Base-by-base conservation (phyloP, 2,888 invertebrate genomes). In the Erynnis tages region DNA sequence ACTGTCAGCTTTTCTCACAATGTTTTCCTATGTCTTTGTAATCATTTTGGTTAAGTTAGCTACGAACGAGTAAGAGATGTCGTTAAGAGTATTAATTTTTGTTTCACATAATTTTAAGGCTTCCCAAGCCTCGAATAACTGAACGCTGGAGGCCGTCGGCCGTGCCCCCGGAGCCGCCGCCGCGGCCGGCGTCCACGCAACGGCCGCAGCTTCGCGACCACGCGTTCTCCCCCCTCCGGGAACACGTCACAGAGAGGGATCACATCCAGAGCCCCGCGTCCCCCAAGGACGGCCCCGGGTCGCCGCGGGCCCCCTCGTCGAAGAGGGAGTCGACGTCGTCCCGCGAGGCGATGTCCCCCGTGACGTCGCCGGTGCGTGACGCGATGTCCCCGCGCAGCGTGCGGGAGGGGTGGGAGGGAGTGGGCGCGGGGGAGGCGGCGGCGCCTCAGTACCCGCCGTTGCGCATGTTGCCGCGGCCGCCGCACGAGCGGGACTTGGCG, bases 401-500 rank as follows among this genome's bases (percentile, higher is more conserved):
- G n/a, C n/a, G n/a, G n/a, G n/a, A n/a, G n/a, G n/a, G n/a, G n/a
- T n/a, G n/a, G n/a, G 17, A 16, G 35, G 11, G 21, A 37, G 11
- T 19, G 10, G 11, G 5, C 19, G 21, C 11, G 27, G n/a, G n/a
- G 21, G 21, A 21, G 2, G 54, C 44, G 37, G 57, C 53, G 40
- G 62, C 67, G 57, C 72, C 71, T 27, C 65, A 63, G 17, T 8
- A 14, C 30, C 49, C 53, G n/a, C 13, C 38, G 37, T 38, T 47
- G 44, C 50, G 45, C 7, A 14, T 54, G 13, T 63, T 72, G 55
- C 67, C 71, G 8, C 68, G 67, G 7, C 13, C 56, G 29, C 56
- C 56, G 21, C 55, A 40, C 29, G 49, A 54, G 11, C 8, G 63
- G 57, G 43, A 64, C 62, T 34, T 21, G 58, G 35, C 71, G 43